Conservation (phyloP, 2,113 vertebrate genomes). For the Monopterus albus region DNA sequence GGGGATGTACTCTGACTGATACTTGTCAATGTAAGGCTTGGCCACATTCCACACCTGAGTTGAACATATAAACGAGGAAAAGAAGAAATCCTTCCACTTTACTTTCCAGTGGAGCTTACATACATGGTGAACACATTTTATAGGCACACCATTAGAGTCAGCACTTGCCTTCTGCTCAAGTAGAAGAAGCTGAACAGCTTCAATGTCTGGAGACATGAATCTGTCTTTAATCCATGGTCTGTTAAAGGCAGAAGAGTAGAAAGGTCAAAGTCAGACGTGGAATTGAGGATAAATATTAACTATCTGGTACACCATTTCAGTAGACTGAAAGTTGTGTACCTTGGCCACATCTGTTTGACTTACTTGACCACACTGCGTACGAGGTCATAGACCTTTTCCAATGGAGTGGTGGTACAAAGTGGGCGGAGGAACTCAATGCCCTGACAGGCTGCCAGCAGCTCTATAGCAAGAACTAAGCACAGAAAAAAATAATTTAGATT, state of each 20-base stretch:
- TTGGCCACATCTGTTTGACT: constrained; percentile 76
- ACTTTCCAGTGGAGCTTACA: background rate
- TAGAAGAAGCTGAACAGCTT: constrained; percentile 90
- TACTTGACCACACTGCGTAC: constrained; percentile 97
- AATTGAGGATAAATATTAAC: constrained; percentile 75
- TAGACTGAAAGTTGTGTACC: constrained; percentile 45
- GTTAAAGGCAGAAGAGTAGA: constrained; percentile 8
- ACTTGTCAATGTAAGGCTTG: constrained; percentile 95
- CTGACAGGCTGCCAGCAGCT: constrained; percentile 95
- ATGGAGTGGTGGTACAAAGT: constrained; percentile 92
- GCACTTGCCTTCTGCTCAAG: constrained; percentile 91
- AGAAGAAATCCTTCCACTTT: too few species aligned
- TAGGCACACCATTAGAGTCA: background rate
- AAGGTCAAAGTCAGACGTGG: constrained; percentile 11
- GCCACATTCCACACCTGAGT: constrained; percentile 95
- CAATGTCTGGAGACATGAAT: constrained; percentile 97
- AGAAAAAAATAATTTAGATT: background rate
- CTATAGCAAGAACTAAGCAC: constrained; percentile 91
- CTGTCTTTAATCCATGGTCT: constrained; percentile 99
- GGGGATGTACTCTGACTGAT: constrained; percentile 90
- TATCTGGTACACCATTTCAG: constrained; percentile 49
- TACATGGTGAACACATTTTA: background rate
- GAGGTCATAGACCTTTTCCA: constrained; percentile 99
- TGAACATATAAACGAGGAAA: constrained; percentile 6
- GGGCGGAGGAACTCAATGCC: constrained; percentile 98